Base-by-base conservation (phyloP, 35 echinoderm and acorn worm species). In the Lytechinus variegatus region DNA sequence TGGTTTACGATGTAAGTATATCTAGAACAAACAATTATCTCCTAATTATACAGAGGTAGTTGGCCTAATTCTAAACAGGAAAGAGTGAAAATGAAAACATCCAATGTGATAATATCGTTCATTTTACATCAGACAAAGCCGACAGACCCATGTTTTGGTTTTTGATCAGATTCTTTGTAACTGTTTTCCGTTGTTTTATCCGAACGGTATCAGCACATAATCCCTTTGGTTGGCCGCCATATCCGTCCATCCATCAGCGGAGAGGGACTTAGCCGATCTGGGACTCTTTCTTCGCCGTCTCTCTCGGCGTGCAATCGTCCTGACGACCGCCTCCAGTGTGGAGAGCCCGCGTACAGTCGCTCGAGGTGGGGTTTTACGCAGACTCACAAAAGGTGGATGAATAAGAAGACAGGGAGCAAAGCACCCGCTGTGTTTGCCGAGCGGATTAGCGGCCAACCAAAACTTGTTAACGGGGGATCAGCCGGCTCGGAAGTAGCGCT, bases 381-480 rank as follows among this genome's bases (percentile, higher is more conserved):
- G 33, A 44, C 66, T 24, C 66, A 79, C 56, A n/a, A 79, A 79
- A 79, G 5, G 66, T 21, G 61, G 11, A 6, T 21, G 61, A 71
- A 71, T 71, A 71, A 44, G 19, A 6, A 71, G 66, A 79, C 66
- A n/a, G 24, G 66, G 19, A 24, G 66, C 88, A 90, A 12, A 90
- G 28, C 88, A 90, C 88, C 92, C 92, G 92, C 92, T 57, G 53
- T 93, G 92, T 93, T 93, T 93, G 92, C 52, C 19, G 54, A 55
- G 52, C 92, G 92, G 92, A 93, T 93, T 93, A 93, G 53, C 92
- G 92, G 54, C 28, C 92, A 93, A 93, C 92, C 92, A 54, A 93
- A 93, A 93, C 92, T 93, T 93, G 92, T 93, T 93, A 93, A 54
- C 92, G 92, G 92, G 92, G 53, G 54, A 93, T 93, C 92, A 55